Evolutionary conservation across 2,797 vertebrate species (phyloP), one percentile per base, ranked within the genome.

Genomic region (Rhinatrema bivittatum): DNA sequence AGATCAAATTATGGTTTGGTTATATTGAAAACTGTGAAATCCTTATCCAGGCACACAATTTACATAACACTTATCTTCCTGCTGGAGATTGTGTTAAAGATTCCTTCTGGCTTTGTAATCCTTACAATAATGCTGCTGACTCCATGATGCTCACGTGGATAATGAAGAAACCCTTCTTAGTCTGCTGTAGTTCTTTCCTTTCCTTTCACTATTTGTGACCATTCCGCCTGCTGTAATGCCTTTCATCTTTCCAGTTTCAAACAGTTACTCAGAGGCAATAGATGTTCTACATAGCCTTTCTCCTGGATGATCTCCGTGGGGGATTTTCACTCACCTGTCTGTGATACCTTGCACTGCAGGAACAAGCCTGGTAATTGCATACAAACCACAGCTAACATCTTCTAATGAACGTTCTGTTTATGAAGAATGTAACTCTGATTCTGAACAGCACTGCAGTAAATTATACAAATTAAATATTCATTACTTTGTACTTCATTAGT

Each of bases 401-500:
- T n/a, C 56, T 80, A 77, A 82, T 79, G 75, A 83, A 78, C 55
- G 63, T 25, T 61, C 56, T 67, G 52, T 73, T 73, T 76, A 60
- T 74, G 66, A 79, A 76, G 61, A 79, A 72, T 80, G 68, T 70
- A 15, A 7, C 70, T 70, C 65, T 66, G 42, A 75, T 79, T 79
- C 72, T 55, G 71, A 64, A 76, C 72, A 68, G 60, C 65, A 72
- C 57, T 78, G 81, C 31, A 25, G 72, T 79, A 81, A 81, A 83
- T 84, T 81, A 83, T 76, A 73, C 70, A 75, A 79, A 84, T 86
- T 79, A 84, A 84, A 84, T 82, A 84, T 85, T 85, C 79, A 85
- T 84, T 79, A 81, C 59, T 76, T 72, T 70, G 57, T 79, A 73
- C 76, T 79, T 84, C 74, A 76, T 82, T 81, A 82, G 71, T 78